phyloP scores from a whole-genome alignment of 2,113 vertebrate genomes.

The Chloroceryle aenea region DNA sequence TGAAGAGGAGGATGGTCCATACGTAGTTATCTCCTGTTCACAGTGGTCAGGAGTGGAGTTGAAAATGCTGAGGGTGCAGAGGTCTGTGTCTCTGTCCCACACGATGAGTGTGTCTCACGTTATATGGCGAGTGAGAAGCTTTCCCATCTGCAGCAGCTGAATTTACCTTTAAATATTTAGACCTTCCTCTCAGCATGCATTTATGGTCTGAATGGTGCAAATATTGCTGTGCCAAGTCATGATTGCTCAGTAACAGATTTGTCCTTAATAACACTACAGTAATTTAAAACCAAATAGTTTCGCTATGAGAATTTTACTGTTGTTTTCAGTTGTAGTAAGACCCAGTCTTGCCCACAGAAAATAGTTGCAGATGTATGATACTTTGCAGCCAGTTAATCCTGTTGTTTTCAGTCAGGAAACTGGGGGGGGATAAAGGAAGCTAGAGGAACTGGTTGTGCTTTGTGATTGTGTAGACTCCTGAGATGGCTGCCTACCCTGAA shows the following conservation, averaged over 20 bases:
- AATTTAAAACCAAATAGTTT: neutral
- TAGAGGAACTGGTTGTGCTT: conserved; percentile 62
- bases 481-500: conserved; percentile 17
- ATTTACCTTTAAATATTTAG: neutral
- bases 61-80: neutral
- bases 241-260: neutral
- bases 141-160: neutral
- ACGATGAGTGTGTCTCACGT: too few species aligned
- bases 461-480: conserved; percentile 28
- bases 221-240: neutral
- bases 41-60: neutral
- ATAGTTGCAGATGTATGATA: neutral
- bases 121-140: neutral
- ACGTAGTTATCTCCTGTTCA: neutral
- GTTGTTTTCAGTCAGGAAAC: conserved; percentile 72
- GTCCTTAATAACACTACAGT: neutral
- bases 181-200: neutral
- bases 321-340: neutral
- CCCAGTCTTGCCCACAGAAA: neutral
- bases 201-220: neutral
- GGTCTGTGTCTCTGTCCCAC: neutral
- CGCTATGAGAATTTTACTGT: neutral
- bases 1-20: neutral
- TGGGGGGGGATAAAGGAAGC: conserved; percentile 77
- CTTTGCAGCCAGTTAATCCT: conserved; percentile 25